Base-by-base conservation (phyloP, 2,797 vertebrate genomes). In the Masticophis lateralis region DNA sequence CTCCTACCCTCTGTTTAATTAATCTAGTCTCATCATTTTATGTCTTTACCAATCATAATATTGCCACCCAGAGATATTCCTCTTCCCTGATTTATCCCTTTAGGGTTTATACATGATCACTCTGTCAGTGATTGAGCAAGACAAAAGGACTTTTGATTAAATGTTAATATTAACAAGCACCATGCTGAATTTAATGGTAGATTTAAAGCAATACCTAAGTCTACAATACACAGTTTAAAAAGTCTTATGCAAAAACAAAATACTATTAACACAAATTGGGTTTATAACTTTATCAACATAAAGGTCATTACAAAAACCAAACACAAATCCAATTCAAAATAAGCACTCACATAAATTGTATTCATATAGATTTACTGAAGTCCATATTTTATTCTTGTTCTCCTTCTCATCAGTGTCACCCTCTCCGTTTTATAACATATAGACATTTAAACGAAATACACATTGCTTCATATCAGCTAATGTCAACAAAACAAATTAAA, bases 1-100 rank as follows among this genome's bases (percentile, higher is more conserved):
- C 95, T 97, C 96, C 96, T 95, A 96, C 94, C 94, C 95, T 95
- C 95, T 95, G 94, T 96, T 96, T 96, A 97, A 96, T 96, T 95
- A 97, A 96, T 95, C 94, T 94, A 96, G 96, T 96, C 96, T 96
- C 95, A 94, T 97, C 92, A 96, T 88, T 53, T 92, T 94, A 95
- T 96, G 4, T 47, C 20, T 83, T 96, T 95, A 96, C 95, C 88
- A 95, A 94, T 94, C 94, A 94, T 95, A 87, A 59, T 90, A 74
- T 27, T 87, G 86, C 63, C 74, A 63, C 86, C 28, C 55, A 66
- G 43, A 74, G 95, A 95, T 95, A 96, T 94, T 79, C 74, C 93
- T 94, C 37, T 94, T 93, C 95, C 94, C 93, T 95, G 93, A 4
- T 47, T 43, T 91, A 0, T 55, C 95, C 94, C 96, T 96, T 86